Evolutionary conservation across 2,113 vertebrate genomes (phyloP), one percentile per base, ranked within the genome.

Genomic region (Colaptes auratus): DNA sequence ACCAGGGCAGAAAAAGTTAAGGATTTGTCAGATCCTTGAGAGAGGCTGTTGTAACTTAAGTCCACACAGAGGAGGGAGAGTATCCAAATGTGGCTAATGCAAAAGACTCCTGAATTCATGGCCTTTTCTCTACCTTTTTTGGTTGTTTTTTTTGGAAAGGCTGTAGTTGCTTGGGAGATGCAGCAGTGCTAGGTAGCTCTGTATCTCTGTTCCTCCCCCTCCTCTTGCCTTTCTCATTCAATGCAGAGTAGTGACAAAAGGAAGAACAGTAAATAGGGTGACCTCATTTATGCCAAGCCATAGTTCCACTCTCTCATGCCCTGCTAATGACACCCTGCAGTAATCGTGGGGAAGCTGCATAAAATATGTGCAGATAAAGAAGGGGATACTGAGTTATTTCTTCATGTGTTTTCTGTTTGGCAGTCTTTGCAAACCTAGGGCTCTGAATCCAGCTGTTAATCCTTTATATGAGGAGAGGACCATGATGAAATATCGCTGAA

Each of bases 401-500:
- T 87, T 77, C 20, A 9, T 5, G 3, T n/a, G 23, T 33, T 73
- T 82, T 89, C 35, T 85, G 19, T 82, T 89, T 82, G 71, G 46
- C 46, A 95, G 56, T 7, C 64, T 82, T 90, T 92, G 46, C 63
- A 80, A 79, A 66, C 3, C 3, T 28, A 71, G 30, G 14, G 10
- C 39, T 92, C 60, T 83, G 88, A 85, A 70, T 91, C 44, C n/a
- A 86, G 35, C 48, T 86, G 72, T 56, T 56, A 56, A 56, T 56
- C 28, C 74, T 92, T 83, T 44, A 31, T 82, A 10, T 77, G 77
- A 50, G 79, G 88, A 77, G 89, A 92, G 69, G 85, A 86, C 60
- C 8, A 2, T 44, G 61, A 44, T 52, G 80, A 86, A 89, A 53
- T 85, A 52, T 67, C 3, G 2, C 58, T 64, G 65, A 77, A 77